Percentiles rank a stretch among this genome's conserved stretches.
These are phyloP conservation scores for Aphelocoma coerulescens DNA, from an alignment of 2,113 vertebrate species.

Conservation along the genomic window DNA sequence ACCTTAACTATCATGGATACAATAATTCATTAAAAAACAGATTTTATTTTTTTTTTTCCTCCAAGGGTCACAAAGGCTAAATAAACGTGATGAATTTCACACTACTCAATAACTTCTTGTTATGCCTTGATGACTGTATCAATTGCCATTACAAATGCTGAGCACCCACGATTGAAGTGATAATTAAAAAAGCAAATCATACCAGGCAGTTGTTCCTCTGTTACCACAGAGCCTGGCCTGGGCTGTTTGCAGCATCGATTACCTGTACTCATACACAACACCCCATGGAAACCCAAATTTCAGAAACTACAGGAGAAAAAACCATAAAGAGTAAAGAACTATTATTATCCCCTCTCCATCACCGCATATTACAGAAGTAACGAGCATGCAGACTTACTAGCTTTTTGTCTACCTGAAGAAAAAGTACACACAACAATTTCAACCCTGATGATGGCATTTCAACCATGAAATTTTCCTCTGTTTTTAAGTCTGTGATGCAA, in stretches of 20 bases:
- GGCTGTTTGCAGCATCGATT: neutral
- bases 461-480: neutral
- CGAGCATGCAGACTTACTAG: neutral
- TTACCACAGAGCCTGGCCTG: neutral
- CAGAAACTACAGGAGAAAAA: neutral
- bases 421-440: neutral
- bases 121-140: conserved; percentile 34
- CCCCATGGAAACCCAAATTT: neutral
- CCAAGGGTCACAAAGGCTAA: neutral
- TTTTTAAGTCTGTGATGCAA: neutral
- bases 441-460: neutral
- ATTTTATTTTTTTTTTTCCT: neutral
- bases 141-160: conserved; percentile 28
- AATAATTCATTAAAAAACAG: neutral
- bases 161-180: neutral
- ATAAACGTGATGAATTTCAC: conserved; percentile 29
- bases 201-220: neutral
- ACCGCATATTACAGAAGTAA: neutral
- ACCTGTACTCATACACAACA: neutral
- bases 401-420: neutral
- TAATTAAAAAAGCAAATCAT: conserved; percentile 39
- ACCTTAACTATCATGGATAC: neutral
- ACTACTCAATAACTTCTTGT: neutral
- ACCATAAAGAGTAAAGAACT: neutral
- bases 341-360: neutral